Percentiles rank a stretch among this genome's conserved stretches.
phyloP scores from a whole-genome alignment of 2,113 vertebrate genomes.

The Percopsis transmontana region DNA sequence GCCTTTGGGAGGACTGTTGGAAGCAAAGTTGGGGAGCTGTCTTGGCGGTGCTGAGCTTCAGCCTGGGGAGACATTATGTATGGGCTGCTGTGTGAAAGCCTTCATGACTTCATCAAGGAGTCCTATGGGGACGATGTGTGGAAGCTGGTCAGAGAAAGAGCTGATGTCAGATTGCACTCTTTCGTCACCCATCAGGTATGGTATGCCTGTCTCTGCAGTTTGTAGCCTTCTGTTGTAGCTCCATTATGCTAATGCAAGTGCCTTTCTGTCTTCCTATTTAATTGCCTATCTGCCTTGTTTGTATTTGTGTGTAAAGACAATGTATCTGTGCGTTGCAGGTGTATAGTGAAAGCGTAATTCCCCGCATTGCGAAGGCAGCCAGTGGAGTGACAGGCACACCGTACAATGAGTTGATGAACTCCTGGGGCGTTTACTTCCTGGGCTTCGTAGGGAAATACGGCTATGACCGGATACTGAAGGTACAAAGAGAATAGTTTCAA shows the following conservation, averaged over 20 bases:
- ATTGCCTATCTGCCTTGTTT: neutral
- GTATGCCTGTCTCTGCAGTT: neutral
- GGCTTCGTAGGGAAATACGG: slow-evolving; percentile 80
- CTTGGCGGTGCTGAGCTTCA: slow-evolving; percentile 43
- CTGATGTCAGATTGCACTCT: slow-evolving; percentile 76
- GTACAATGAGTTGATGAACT: slow-evolving; percentile 82
- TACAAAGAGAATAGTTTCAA: slow-evolving; percentile 20
- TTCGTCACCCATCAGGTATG: slow-evolving; percentile 78
- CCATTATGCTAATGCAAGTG: no score
- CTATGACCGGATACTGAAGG: slow-evolving; percentile 80
- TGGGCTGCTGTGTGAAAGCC: slow-evolving; percentile 79
- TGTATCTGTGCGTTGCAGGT: slow-evolving; percentile 59
- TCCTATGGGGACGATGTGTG: slow-evolving; percentile 79
- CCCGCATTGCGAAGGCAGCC: slow-evolving; percentile 76
- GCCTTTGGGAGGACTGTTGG: slow-evolving; percentile 57
- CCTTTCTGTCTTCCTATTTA: neutral
- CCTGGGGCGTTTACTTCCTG: slow-evolving; percentile 80
- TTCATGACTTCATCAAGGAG: slow-evolving; percentile 82
- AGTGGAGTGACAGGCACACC: slow-evolving; percentile 78
- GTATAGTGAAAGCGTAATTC: slow-evolving; percentile 78
- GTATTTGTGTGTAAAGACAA: neutral
- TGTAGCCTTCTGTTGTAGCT: no score
- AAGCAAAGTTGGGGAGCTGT: slow-evolving; percentile 48
- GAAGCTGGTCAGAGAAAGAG: slow-evolving; percentile 78
- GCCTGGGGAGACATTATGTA: slow-evolving; percentile 66